Base-by-base conservation (phyloP, 2,888 invertebrate genomes). In the Cacoxenus indagator region DNA sequence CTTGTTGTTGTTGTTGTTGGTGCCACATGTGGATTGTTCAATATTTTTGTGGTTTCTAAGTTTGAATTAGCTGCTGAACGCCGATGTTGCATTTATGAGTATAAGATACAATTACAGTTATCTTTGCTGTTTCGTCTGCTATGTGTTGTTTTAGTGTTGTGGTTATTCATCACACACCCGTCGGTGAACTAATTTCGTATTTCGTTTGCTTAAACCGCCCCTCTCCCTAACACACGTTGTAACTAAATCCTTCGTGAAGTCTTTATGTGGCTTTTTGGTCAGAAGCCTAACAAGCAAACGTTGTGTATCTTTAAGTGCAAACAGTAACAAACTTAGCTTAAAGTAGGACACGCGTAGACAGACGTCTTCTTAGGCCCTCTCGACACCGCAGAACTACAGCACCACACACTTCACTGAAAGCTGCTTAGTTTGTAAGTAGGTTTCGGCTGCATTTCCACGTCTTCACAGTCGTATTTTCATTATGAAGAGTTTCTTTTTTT, bases 101-200 rank as follows among this genome's bases (percentile, higher is more conserved):
- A 68, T 22, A 74, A 76, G 79, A 77, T 80, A 80, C 76, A 77
- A 77, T 80, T 80, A 78, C 82, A 79, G 75, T 77, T 82, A 80
- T 68, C 67, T 70, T 9, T 11, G 73, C 70, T 73, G 65, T 31
- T 64, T 26, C 26, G 24, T n/a, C n/a, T n/a, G n/a, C n/a, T n/a
- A n/a, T n/a, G n/a, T n/a, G n/a, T n/a, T n/a, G n/a, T n/a, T n/a
- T n/a, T n/a, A n/a, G n/a, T n/a, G n/a, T n/a, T 65, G 73, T 67
- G 70, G 73, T 55, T 67, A 62, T 51, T 54, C 67, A 73, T 65
- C 19, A 26, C 43, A 43, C 43, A 29, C 67, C 14, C 29, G n/a
- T n/a, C n/a, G n/a, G n/a, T n/a, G n/a, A n/a, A n/a, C n/a, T n/a
- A n/a, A n/a, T n/a, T n/a, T n/a, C n/a, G n/a, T n/a, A n/a, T n/a